Evolutionary conservation across 2,113 vertebrate species (phyloP).

Genomic region (Ciconia stormi): DNA sequence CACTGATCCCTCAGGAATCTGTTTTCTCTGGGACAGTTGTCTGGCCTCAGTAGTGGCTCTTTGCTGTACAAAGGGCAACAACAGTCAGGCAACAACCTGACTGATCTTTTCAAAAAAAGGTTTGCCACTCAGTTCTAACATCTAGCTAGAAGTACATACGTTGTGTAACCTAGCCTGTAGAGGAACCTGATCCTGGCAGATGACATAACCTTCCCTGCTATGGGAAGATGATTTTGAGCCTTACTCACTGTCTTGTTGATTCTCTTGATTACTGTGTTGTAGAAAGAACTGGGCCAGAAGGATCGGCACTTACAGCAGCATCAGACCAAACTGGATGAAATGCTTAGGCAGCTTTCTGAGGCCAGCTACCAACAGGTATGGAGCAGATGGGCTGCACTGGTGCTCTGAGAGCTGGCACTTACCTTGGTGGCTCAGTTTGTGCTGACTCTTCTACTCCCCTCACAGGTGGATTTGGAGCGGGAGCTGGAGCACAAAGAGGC

Average conservation of each 20-base stretch:
- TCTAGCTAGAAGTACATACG: background rate
- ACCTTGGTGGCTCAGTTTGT: background rate
- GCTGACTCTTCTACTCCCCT: background rate
- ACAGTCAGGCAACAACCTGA: background rate
- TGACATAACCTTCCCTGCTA: background rate
- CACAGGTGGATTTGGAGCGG: slow-evolving; percentile 82
- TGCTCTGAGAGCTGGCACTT: background rate
- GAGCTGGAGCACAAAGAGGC: slow-evolving; percentile 86
- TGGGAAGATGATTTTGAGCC: background rate
- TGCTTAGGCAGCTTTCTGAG: slow-evolving; percentile 82
- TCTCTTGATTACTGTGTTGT: slow-evolving; percentile 8
- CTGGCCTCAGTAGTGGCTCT: background rate
- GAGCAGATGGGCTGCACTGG: background rate
- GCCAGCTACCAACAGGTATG: slow-evolving; percentile 86
- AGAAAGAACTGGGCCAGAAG: slow-evolving; percentile 93
- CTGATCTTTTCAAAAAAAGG: background rate
- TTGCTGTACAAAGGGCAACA: background rate
- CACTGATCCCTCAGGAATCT: background rate
- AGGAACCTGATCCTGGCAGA: background rate
- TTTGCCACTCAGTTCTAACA: background rate
- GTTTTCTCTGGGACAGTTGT: background rate
- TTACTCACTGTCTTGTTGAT: background rate
- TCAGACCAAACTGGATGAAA: slow-evolving; percentile 88
- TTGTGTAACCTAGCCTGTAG: background rate
- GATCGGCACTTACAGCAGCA: slow-evolving; percentile 90